Evolutionary conservation across 2,888 invertebrate species (phyloP).

Genomic region (Caenorhabditis auriculariae): DNA sequence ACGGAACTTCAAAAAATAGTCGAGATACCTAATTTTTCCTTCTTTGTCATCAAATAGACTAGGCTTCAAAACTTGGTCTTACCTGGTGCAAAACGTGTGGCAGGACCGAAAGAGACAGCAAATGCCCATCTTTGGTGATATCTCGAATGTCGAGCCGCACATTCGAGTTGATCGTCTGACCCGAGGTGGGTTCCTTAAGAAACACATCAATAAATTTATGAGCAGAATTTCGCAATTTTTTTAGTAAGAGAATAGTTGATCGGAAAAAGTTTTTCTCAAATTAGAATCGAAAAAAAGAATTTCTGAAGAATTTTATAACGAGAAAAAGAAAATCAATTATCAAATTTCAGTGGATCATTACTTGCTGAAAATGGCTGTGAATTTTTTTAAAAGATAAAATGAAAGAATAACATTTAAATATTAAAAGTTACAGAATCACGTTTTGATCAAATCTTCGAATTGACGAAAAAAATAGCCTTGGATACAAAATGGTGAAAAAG

Average conservation of each 20-base stretch:
- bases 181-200: conserved; percentile 34
- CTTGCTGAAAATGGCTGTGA: too few species aligned
- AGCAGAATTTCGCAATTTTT: neutral
- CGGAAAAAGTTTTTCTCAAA: neutral
- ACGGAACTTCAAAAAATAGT: too few species aligned
- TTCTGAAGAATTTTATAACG: neutral
- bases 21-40: too few species aligned
- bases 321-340: neutral
- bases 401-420: too few species aligned
- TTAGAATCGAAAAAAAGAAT: neutral
- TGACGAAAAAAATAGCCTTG: too few species aligned
- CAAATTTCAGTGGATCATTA: too few species aligned
- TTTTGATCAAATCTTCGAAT: too few species aligned
- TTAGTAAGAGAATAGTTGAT: neutral
- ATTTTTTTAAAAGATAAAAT: too few species aligned
- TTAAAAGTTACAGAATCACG: too few species aligned
- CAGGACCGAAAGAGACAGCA: conserved; percentile 58
- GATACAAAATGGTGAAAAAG: too few species aligned
- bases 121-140: conserved; percentile 61
- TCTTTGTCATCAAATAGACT: too few species aligned
- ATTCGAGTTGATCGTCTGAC: conserved; percentile 8
- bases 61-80: neutral
- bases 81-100: conserved; percentile 58
- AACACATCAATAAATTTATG: neutral
- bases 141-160: conserved; percentile 64